Conservation (phyloP, 2,113 vertebrate species). For the Pteronura brasiliensis region DNA sequence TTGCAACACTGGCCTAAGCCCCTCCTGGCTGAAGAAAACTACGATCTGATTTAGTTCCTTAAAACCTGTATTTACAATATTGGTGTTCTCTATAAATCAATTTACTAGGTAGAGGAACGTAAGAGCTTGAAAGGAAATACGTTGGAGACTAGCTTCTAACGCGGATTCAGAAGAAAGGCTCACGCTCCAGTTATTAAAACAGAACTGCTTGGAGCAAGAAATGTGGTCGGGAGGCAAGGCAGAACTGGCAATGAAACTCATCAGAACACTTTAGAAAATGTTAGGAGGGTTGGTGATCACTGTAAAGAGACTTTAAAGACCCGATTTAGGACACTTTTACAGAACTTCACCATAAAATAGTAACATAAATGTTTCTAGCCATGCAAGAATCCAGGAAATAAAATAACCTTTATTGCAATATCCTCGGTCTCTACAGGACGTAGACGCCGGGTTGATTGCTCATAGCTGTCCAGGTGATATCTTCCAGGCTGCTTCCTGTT, state of each 20-base stretch:
- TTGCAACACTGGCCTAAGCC: background rate
- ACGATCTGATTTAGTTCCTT: background rate
- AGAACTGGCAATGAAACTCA: background rate
- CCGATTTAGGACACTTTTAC: background rate
- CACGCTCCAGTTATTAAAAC: background rate
- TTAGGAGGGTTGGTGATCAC: background rate
- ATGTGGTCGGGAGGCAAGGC: background rate
- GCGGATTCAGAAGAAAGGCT: background rate
- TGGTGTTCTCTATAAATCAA: background rate
- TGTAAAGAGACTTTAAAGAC: background rate
- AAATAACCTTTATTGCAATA: constrained; percentile 92
- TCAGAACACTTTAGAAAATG: background rate
- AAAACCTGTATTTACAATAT: background rate
- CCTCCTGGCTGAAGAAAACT: background rate
- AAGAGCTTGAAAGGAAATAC: background rate
- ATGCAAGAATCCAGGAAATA: background rate
- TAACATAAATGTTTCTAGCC: background rate
- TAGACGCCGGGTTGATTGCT: constrained; percentile 87
- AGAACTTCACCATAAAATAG: background rate
- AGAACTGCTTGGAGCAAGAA: background rate
- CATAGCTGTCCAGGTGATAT: constrained; percentile 93
- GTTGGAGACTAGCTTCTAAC: background rate
- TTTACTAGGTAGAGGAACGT: background rate
- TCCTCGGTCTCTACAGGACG: constrained; percentile 90
- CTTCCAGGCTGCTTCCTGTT: constrained; percentile 95